phyloP scores from a whole-genome alignment of 2,113 vertebrate species.

The Neomonachus schauinslandi region DNA sequence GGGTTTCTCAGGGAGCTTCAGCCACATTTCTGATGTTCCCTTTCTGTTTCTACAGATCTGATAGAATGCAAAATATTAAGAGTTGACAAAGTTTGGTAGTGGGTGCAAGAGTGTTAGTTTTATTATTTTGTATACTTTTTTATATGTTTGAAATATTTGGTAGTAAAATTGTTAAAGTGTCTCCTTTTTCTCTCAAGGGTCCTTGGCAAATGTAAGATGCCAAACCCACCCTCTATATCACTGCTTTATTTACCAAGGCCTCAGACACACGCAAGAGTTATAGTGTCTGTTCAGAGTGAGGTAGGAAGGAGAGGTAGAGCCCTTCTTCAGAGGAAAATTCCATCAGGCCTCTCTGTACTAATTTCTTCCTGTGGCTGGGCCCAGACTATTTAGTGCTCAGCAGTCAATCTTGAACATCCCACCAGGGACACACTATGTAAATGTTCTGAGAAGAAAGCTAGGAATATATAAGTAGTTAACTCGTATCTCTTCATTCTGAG shows the following conservation, averaged over 20 bases:
- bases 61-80: neutral
- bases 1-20: neutral
- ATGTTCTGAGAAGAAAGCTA: neutral
- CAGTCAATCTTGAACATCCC: neutral
- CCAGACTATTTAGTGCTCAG: neutral
- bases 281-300: neutral
- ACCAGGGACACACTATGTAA: neutral
- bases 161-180: neutral
- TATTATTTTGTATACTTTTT: neutral
- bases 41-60: neutral
- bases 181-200: neutral
- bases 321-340: slow-evolving; percentile 7
- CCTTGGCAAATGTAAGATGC: neutral
- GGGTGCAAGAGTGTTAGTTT: neutral
- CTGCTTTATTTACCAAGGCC: neutral
- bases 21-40: neutral
- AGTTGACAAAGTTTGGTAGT: neutral
- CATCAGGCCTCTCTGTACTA: neutral
- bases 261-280: neutral
- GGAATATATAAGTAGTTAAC: neutral
- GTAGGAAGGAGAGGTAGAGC: neutral
- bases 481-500: neutral
- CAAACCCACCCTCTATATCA: rapidly evolving
- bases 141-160: neutral
- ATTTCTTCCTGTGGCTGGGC: neutral